Conservation (phyloP, 1,140 invertebrate genomes). For the Carposina sasakii region DNA sequence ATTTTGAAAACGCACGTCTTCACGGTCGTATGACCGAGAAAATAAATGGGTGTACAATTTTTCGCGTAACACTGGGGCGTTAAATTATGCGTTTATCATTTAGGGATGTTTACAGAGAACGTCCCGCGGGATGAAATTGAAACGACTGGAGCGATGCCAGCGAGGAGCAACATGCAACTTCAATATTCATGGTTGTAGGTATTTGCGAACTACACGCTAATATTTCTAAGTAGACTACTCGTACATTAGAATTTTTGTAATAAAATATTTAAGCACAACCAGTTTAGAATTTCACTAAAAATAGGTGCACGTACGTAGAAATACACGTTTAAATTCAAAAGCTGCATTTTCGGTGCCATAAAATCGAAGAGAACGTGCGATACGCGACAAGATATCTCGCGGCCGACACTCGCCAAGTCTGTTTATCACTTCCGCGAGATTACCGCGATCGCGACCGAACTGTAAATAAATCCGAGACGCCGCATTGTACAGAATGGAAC, state of each 20-base stretch:
- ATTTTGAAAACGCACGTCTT: conserved; percentile 42
- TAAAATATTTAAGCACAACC: too few species aligned
- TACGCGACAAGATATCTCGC: conserved; percentile 19
- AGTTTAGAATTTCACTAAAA: too few species aligned
- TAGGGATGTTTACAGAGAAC: conserved; percentile 62
- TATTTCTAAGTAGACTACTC: too few species aligned
- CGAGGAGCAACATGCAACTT: conserved; percentile 41
- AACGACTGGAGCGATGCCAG: conserved; percentile 67
- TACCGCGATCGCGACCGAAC: conserved; percentile 33
- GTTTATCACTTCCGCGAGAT: conserved; percentile 51
- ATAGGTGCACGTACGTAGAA: too few species aligned
- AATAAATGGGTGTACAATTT: conserved; percentile 59
- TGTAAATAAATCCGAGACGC: not conserved
- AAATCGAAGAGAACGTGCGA: conserved; percentile 1
- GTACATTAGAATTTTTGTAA: too few species aligned
- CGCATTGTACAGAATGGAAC: not conserved
- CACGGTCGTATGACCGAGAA: conserved; percentile 48
- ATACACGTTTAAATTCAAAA: too few species aligned
- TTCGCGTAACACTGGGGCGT: conserved; percentile 51
- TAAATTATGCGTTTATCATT: conserved; percentile 68
- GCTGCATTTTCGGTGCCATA: not conserved
- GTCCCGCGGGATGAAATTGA: conserved; percentile 63
- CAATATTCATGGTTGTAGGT: too few species aligned
- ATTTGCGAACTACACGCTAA: too few species aligned
- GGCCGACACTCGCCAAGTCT: conserved; percentile 11